Evolutionary conservation across 2,888 invertebrate species (phyloP), one percentile per base, ranked within the genome.

Genomic region (Lymantria monacha): DNA sequence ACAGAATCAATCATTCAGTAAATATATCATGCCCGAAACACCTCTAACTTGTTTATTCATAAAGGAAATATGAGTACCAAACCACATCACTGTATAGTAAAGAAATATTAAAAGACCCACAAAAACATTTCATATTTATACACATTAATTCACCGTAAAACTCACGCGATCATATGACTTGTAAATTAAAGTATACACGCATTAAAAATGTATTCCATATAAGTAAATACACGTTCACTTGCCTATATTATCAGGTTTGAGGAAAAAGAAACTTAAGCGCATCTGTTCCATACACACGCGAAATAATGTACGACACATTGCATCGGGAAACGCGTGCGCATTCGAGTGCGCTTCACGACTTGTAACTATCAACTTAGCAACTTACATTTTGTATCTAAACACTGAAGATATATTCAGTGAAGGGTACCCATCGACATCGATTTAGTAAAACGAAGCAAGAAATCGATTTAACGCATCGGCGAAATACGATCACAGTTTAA

Each of bases 251-350:
- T 76, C 69, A 56, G 67, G 70, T 60, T 79, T 82, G 65, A 79
- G 62, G 68, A 83, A 81, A 67, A 85, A 81, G 61, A 82, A 73
- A 59, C 76, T 77, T 49, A 86, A 63, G 67, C 81, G 77, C 87
- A 88, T 87, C 70, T 81, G 82, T 58, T 75, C 66, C 57, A 76
- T 47, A 54, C 72, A 69, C 46, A 79, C 63, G 69, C 72, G 70
- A 67, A 72, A 78, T 63, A 78, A 76, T 48, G 79, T 63, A 59
- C 74, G 79, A 75, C 84, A 85, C 87, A 84, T 85, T 54, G 57
- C 87, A 84, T 85, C 54, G 57, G 61, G 61, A 53, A 54, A 57
- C 75, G 80, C 75, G 80, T 72, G 79, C 79, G 74, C 70, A 64
- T 61, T 57, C 65, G 49, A 58, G 67, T 67, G 72, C 74, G 69